Evolutionary conservation across 2,888 invertebrate genomes (phyloP), one percentile per base, ranked within the genome.

Genomic region (Helobdella robusta): DNA sequence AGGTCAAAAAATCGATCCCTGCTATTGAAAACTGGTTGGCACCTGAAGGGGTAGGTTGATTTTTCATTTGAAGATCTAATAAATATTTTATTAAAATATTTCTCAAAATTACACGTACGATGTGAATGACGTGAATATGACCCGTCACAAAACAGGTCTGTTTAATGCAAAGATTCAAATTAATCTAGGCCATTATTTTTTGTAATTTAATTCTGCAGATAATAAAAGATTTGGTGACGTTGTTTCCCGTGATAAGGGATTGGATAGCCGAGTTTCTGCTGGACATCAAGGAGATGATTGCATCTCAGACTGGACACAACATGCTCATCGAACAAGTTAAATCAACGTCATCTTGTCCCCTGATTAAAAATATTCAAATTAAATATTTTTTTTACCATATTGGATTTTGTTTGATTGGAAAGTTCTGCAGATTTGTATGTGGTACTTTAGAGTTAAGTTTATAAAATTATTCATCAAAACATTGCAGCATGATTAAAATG

Each of bases 251-350:
- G 8, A 70, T 77, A 52, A 70, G 75, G 66, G 77, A 77, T 67
- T 78, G 77, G 78, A 77, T 78, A 35, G 73, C 74, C 3, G 76
- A 76, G 67, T 78, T 77, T 67, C 71, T 79, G 56, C 69, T 71
- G 28, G 72, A 73, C n/a, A 78, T 77, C 68, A 74, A 73, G 64
- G 74, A 73, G 50, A 77, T 79, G 77, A 71, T 74, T 36, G 77
- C 79, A 3, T 74, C 75, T 0, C 72, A 75, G 25, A 73, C 76
- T 6, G 78, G 78, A 1, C 75, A 76, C 67, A 79, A 79, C 70
- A 77, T 75, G 75, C 72, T 78, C 34, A 73, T 78, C 30, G 77
- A 77, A 70, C 77, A 77, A 76, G 77, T 78, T 8, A 30, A 34
- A 56, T 28, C 11, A 20, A 56, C 32, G 59, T 28, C 23, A n/a